Evolutionary conservation across 2,888 invertebrate genomes (phyloP).

Genomic region (Pseudoips prasinana): DNA sequence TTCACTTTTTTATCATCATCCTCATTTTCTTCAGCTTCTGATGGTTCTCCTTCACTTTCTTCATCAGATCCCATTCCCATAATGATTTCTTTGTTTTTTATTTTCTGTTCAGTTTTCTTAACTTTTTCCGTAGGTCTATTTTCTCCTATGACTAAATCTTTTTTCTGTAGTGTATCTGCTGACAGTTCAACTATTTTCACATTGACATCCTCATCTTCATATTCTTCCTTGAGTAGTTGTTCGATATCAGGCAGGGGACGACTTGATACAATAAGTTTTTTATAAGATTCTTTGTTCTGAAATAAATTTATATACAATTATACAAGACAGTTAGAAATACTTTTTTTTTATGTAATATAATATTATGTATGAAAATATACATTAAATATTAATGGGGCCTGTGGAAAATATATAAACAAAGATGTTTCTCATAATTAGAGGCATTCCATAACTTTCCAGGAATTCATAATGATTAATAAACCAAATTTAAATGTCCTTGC

Average conservation of each 20-base stretch:
- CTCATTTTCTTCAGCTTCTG: constrained; percentile 45
- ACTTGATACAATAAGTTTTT: constrained; percentile 87
- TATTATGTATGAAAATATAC: too few species aligned
- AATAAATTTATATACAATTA: constrained; percentile 30
- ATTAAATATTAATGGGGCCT: too few species aligned
- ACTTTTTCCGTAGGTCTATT: constrained; percentile 78
- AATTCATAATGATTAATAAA: too few species aligned
- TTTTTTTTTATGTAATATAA: too few species aligned
- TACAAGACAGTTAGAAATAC: too few species aligned
- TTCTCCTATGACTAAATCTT: constrained; percentile 87
- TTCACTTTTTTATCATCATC: constrained; percentile 56
- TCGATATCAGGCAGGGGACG: constrained; percentile 87
- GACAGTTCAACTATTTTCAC: constrained; percentile 90
- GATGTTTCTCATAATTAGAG: too few species aligned
- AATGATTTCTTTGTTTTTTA: constrained; percentile 44
- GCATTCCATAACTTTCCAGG: too few species aligned
- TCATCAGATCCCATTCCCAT: constrained; percentile 66
- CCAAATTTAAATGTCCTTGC: too few species aligned
- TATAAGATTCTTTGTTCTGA: constrained; percentile 86
- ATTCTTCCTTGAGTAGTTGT: constrained; percentile 85
- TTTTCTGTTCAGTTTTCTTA: constrained; percentile 30
- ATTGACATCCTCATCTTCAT: constrained; percentile 89
- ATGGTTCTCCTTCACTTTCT: constrained; percentile 48
- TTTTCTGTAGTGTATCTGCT: constrained; percentile 85
- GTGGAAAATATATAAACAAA: too few species aligned